Evolutionary conservation across 2,888 invertebrate species (phyloP), one percentile per base, ranked within the genome.

Genomic region (Coelogynopora nodosa): DNA sequence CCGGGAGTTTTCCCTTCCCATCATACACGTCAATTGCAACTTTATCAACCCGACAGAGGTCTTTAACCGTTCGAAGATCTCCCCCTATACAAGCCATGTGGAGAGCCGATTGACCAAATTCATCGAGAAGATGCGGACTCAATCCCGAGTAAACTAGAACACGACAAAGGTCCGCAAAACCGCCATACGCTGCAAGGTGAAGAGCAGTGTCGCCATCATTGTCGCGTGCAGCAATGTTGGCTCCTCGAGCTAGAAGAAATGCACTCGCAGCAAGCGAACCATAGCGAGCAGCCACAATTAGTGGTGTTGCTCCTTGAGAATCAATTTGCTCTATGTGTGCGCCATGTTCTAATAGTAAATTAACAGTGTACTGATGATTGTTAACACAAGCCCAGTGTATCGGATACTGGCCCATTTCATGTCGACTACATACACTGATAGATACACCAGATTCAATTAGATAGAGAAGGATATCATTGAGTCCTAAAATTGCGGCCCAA

Each of bases 321-420:
- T 84, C 84, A 29, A 28, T 49, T 27, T 30, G 67, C 27, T 84
- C 84, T n/a, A 84, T 84, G 18, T 30, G 49, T n/a, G 67, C 84
- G 1, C 84, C 84, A 28, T 49, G 27, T 0, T 84, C 84, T 0
- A 84, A 23, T 31, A 84, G 67, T 74, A 28, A 31, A 31, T 49
- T 26, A 29, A 84, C 49, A 5, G 31, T 49, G 0, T 84, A 26
- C 23, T 49, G 18, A 31, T 84, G 84, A 84, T 84, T 84, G 67
- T 84, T 84, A 23, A 84, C 84, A 84, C 31, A 30, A 5, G 84
- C 84, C 30, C 30, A 84, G 27, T 84, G 84, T 2, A 84, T 84
- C n/a, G 84, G 31, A 27, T 30, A 49, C 27, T 49, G 67, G 5
- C 49, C 49, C 27, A 31, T 49, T 1, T 84, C 84, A 31, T 84